Percentiles rank a stretch among this genome's conserved stretches.
Evolutionary conservation across 2,888 invertebrate species (phyloP).

Genomic region (Ommatoiulus sabulosus): DNA sequence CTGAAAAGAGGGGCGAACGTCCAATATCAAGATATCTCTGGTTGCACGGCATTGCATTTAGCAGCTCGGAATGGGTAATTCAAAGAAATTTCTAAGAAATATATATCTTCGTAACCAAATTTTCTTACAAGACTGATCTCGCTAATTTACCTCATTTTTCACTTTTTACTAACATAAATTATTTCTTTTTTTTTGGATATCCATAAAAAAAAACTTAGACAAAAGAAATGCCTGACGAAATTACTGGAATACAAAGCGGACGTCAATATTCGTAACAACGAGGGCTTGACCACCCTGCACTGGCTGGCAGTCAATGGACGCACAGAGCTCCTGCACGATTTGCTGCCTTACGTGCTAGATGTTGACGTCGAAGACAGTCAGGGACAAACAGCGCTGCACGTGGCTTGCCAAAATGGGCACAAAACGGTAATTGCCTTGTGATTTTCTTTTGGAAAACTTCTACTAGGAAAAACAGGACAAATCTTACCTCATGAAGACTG

Average conservation of each 20-base stretch:
- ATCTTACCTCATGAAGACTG: too few relatives aligned
- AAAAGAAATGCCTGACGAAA: constrained; percentile 65
- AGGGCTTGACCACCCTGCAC: constrained; percentile 66
- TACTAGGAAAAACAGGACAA: too few relatives aligned
- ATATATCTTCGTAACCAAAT: too few relatives aligned
- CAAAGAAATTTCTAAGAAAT: background rate
- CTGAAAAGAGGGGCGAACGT: constrained; percentile 65
- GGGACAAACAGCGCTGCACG: constrained; percentile 67
- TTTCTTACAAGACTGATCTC: too few relatives aligned
- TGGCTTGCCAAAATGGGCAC: constrained; percentile 67
- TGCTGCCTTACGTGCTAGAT: constrained; percentile 64
- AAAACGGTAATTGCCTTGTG: constrained; percentile 64
- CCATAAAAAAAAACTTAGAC: too few relatives aligned
- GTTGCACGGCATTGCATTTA: constrained; percentile 66
- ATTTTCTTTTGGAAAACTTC: too few relatives aligned
- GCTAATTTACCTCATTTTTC: too few relatives aligned
- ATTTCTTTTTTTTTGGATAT: too few relatives aligned
- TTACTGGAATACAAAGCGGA: constrained; percentile 65
- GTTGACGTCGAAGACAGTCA: constrained; percentile 66
- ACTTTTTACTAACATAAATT: too few relatives aligned
- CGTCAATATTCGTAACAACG: constrained; percentile 66
- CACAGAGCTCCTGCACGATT: constrained; percentile 65
- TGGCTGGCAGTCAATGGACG: constrained; percentile 67
- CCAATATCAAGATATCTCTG: constrained; percentile 65
- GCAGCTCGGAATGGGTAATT: constrained; percentile 66